Evolutionary conservation across 2,797 vertebrate species (phyloP).

Genomic region (Pangasius sanitwongsei): DNA sequence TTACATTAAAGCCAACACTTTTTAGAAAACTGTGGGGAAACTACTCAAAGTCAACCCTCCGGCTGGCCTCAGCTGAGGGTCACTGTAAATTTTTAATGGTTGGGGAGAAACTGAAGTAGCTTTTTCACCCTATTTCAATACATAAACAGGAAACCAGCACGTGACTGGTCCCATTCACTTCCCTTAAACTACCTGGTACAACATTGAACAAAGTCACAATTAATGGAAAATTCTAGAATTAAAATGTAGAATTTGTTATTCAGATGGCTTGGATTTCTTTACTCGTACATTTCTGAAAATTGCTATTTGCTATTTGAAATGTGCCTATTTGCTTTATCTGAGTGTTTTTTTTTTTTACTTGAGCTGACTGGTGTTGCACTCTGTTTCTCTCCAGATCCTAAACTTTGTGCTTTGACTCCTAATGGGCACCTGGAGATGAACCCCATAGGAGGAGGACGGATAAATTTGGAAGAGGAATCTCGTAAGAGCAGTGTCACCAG

Average conservation of each 20-base stretch:
- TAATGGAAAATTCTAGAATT: neutral
- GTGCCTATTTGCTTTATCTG: neutral
- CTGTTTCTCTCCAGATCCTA: constrained; percentile 76
- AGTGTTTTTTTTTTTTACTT: neutral
- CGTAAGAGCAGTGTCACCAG: constrained; percentile 91
- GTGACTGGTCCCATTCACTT: neutral
- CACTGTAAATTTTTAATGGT: constrained; percentile 12
- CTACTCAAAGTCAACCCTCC: neutral
- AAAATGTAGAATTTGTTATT: neutral
- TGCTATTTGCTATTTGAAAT: neutral
- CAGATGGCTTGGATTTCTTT: neutral
- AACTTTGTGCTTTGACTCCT: constrained; percentile 89
- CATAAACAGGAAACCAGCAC: neutral
- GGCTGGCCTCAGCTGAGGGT: neutral
- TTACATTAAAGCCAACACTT: constrained; percentile 17
- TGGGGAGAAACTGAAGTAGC: neutral
- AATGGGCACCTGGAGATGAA: constrained; percentile 94
- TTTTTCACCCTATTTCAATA: neutral
- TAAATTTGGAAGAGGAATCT: constrained; percentile 80
- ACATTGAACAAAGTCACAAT: neutral
- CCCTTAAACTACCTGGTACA: neutral
- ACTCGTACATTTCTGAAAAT: neutral
- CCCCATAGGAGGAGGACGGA: constrained; percentile 69
- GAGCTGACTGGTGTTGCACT: neutral
- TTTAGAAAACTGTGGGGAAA: neutral